Base-by-base conservation (phyloP, 2,888 invertebrate genomes). In the Caenorhabditis panamensis region DNA sequence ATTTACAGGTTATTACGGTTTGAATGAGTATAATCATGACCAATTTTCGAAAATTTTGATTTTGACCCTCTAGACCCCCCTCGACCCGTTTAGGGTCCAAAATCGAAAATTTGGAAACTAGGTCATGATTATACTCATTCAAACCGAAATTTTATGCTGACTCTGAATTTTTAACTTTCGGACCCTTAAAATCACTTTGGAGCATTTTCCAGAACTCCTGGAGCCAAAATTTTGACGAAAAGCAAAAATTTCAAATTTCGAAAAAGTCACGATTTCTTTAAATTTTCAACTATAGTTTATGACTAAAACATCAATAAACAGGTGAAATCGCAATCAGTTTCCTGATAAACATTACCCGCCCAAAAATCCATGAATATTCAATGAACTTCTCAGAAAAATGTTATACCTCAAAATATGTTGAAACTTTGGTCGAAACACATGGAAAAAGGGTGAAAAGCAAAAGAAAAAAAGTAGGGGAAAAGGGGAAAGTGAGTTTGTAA, bases 1-100 rank as follows among this genome's bases (percentile, higher is more conserved):
- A n/a, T n/a, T n/a, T n/a, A n/a, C n/a, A n/a, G n/a, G n/a, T n/a
- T n/a, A n/a, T n/a, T n/a, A n/a, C n/a, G n/a, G n/a, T n/a, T n/a
- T n/a, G n/a, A n/a, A n/a, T n/a, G 49, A 49, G 20, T 49, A 49
- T 49, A 49, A 49, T 49, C 18, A 49, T 49, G 49, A 22, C 44
- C 44, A 49, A 22, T 18, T 49, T 18, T 4, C 5, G 20, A 53
- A 53, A 53, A 24, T 53, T 53, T 22, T 11, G 24, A 26, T 53
- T 53, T 53, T 22, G 31, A 31, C 31, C 9, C 31, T 31, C 31
- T n/a, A 22, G 49, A 13, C 8, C 13, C 13, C 49, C 16, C 20
- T 3, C 6, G 20, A 20, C 20, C 11, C 20, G 6, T 4, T 18
- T 6, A 49, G 4, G 18, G 20, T 13, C 20, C 20, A 49, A 49